Evolutionary conservation across 1,140 invertebrate genomes (phyloP), one percentile per base, ranked within the genome.

Genomic region (Archegozetes longisetosus): DNA sequence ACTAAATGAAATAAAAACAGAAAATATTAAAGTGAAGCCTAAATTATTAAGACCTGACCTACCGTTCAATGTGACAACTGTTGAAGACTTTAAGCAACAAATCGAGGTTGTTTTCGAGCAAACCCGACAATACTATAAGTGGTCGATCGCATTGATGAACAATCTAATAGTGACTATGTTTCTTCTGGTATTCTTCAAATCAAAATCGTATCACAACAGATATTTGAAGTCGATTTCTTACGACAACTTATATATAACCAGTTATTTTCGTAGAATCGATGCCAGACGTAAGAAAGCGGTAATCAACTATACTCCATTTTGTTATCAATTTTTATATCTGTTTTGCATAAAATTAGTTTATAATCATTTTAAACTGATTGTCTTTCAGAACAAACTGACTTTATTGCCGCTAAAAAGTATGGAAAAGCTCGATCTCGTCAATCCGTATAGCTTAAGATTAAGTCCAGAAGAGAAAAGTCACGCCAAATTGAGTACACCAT

Each of bases 151-250:
- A 40, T 40, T 9, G 32, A 6, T 17, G 17, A 17, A 40, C 32
- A n/a, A 40, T 40, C 32, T 40, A 17, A 17, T 40, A 6, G 6
- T 40, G 17, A 9, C 17, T 40, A 17, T 40, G 17, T 40, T 40
- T 40, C 32, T 40, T 9, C 17, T 6, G 32, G 17, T 40, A 40
- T 40, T 55, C n/a, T 32, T 17, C 2, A 17, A 40, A 1, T 4
- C 53, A 3, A 55, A 55, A 12, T 14, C 53, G 9, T 55, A 55
- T 40, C 53, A 55, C 12, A 32, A 55, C 32, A 29, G 29, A 23
- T 55, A 55, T 27, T n/a, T 55, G 29, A 29, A 20, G 3, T 6
- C 28, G 14, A 55, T 55, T 12, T 40, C 28, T 17, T 40, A n/a
- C 20, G 53, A 55, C 29, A 55, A 55, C 32, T 12, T 4, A 3